These are phyloP conservation scores for Psix sp. DNA, from an alignment of 1,140 invertebrate genomes.

Conservation along the genomic window DNA sequence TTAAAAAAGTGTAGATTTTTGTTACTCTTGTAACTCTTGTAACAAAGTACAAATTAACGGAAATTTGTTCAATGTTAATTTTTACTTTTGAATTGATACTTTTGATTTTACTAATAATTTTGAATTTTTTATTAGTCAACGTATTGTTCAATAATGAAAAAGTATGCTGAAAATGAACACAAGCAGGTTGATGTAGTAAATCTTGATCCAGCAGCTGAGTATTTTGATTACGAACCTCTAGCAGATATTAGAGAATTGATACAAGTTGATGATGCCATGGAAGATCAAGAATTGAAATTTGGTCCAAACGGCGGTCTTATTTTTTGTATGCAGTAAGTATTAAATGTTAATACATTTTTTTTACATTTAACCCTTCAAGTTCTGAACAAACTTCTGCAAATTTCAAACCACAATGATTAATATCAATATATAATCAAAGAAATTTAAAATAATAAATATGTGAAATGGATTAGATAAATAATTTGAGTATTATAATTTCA, in stretches of 20 bases:
- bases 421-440: too few species aligned
- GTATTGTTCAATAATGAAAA: constrained; percentile 93
- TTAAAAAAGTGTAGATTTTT: neutral
- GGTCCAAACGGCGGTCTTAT: constrained; percentile 98
- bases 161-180: constrained; percentile 86
- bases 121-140: constrained; percentile 84
- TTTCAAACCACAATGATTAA: too few species aligned
- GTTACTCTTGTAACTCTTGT: neutral
- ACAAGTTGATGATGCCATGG: constrained; percentile 96
- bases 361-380: too few species aligned
- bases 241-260: constrained; percentile 96
- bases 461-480: too few species aligned
- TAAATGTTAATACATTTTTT: constrained; percentile 38
- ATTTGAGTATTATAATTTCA: too few species aligned
- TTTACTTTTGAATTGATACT: too few species aligned
- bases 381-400: too few species aligned
- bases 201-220: constrained; percentile 97
- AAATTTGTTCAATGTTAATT: neutral
- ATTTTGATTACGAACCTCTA: constrained; percentile 93
- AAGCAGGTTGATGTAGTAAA: constrained; percentile 93
- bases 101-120: neutral
- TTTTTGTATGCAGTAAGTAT: constrained; percentile 95
- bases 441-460: too few species aligned
- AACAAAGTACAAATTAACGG: neutral
- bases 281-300: constrained; percentile 95